Evolutionary conservation across 2,888 invertebrate genomes (phyloP).

Genomic region (Torymus auratus): DNA sequence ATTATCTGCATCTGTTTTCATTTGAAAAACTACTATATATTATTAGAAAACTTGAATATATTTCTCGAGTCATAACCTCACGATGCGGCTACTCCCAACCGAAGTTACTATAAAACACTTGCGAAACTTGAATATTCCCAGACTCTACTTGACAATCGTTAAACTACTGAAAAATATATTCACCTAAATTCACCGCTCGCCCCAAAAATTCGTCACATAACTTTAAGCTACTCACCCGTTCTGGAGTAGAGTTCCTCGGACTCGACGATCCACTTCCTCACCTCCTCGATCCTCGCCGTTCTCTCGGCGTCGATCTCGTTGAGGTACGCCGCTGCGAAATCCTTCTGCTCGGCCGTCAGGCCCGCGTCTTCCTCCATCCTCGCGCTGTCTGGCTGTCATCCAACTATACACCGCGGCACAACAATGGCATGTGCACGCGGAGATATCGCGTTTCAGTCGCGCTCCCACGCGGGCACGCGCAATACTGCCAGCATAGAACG

Average conservation of each 20-base stretch:
- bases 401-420: neutral
- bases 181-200: neutral
- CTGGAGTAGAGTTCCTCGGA: constrained; percentile 72
- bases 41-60: no score
- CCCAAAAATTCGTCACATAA: neutral
- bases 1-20: neutral
- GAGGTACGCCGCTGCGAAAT: constrained; percentile 68
- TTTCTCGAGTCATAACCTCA: no score
- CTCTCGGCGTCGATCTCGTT: constrained; percentile 73
- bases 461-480: no score
- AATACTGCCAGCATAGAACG: no score
- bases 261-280: constrained; percentile 74
- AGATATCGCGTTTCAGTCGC: no score
- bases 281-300: constrained; percentile 70
- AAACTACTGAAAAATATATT: no score
- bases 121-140: no score
- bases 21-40: neutral
- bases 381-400: neutral
- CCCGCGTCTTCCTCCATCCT: neutral
- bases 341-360: constrained; percentile 65
- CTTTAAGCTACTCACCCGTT: constrained; percentile 68
- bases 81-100: no score
- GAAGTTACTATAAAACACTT: no score
- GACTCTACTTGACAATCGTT: no score
- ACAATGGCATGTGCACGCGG: neutral